A percentile compares a stretch with the other conserved stretches of the same genome.
These are phyloP conservation scores for Syritta pipiens DNA, from an alignment of 2,888 invertebrate species.

Conservation along the genomic window DNA sequence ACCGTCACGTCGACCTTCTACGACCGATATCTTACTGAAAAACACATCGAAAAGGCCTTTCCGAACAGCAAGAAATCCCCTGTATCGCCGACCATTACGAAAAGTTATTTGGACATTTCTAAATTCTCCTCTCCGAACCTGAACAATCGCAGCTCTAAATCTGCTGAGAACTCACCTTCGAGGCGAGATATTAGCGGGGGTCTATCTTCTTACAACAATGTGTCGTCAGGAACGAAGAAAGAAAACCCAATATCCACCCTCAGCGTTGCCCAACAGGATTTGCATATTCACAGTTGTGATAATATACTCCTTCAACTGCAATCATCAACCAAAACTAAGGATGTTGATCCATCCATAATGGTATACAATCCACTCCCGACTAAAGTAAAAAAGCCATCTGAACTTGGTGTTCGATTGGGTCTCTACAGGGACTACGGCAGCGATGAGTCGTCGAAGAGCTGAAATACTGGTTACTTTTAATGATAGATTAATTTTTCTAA, in stretches of 20 bases:
- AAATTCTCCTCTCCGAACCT: constrained; percentile 6
- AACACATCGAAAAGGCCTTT: constrained; percentile 76
- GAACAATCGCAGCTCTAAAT: constrained; percentile 59
- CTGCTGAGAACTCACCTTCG: constrained; percentile 73
- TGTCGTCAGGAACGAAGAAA: constrained; percentile 19
- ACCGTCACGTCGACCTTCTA: constrained; percentile 79
- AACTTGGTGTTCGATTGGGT: constrained; percentile 66
- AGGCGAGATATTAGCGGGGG: constrained; percentile 50
- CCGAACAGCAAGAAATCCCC: constrained; percentile 75
- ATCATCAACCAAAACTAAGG: constrained; percentile 54
- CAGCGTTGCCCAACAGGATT: constrained; percentile 53
- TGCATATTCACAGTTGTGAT: constrained; percentile 73
- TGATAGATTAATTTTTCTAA: too few species aligned
- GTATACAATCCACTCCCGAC: constrained; percentile 74
- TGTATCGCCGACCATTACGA: constrained; percentile 74
- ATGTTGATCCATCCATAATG: constrained; percentile 39
- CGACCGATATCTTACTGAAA: constrained; percentile 78
- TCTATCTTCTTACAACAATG: constrained; percentile 8
- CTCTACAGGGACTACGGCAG: constrained; percentile 62
- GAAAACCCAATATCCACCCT: constrained; percentile 38
- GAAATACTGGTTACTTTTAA: too few species aligned
- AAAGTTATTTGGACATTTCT: constrained; percentile 74
- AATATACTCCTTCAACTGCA: constrained; percentile 72
- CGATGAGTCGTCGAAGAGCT: constrained; percentile 58
- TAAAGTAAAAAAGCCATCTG: constrained; percentile 73